phyloP scores from a whole-genome alignment of 92 coral and sea anemone genomes.

The Phenganax marumi region DNA sequence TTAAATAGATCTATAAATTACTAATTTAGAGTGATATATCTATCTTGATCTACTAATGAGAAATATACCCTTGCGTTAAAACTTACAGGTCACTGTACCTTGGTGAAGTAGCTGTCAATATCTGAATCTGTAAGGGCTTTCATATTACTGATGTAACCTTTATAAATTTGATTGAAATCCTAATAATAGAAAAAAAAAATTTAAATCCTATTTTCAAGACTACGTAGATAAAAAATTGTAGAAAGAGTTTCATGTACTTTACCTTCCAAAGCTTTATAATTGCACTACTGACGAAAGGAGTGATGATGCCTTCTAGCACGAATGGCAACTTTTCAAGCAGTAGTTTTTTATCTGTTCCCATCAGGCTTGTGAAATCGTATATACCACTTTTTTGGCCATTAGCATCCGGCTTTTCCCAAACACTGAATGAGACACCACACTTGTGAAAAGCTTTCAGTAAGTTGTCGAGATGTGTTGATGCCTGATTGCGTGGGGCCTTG shows the following conservation, averaged over 20 bases:
- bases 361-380: conserved; percentile 61
- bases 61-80: neutral
- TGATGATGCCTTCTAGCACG: conserved; percentile 57
- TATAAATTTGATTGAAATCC: conserved; percentile 50
- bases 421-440: conserved; percentile 64
- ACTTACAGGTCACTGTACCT: conserved; percentile 28
- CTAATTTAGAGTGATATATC: neutral
- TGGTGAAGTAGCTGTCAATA: conserved; percentile 51
- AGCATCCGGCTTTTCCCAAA: conserved; percentile 67
- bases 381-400: conserved; percentile 65
- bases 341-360: conserved; percentile 63
- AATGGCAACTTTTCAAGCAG: conserved; percentile 59
- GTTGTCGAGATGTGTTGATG: conserved; percentile 46
- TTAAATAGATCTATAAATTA: neutral
- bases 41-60: neutral
- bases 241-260: conserved; percentile 1
- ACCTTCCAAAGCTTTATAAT: conserved; percentile 68
- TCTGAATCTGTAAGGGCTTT: conserved; percentile 61
- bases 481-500: conserved; percentile 55
- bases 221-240: neutral
- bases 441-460: conserved; percentile 55
- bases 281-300: conserved; percentile 52
- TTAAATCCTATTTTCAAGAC: no score
- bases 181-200: neutral
- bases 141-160: conserved; percentile 24